Conservation (phyloP, 2,888 invertebrate genomes). For the Malthinus flaveolus region DNA sequence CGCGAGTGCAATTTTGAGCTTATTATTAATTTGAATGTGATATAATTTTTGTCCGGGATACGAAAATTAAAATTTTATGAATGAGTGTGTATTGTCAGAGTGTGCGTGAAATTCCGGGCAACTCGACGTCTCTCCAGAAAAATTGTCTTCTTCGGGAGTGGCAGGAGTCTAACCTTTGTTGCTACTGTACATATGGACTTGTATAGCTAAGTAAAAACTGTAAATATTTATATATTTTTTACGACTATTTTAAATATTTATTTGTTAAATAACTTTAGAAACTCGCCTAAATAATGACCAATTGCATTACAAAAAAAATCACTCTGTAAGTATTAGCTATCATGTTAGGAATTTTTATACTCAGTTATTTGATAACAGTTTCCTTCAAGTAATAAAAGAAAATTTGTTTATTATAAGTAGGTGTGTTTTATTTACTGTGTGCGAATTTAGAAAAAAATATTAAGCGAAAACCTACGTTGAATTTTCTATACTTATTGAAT, state of each 20-base stretch:
- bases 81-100: constrained; percentile 12
- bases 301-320: constrained; percentile 12
- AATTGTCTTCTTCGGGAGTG: constrained; percentile 17
- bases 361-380: constrained; percentile 7
- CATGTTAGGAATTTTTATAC: constrained; percentile 1
- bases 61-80: constrained; percentile 8
- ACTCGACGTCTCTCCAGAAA: constrained; percentile 35
- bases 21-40: constrained; percentile 40
- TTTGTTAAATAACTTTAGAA: constrained; percentile 34
- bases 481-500: no score
- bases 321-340: constrained; percentile 3
- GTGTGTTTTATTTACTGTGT: constrained; percentile 4
- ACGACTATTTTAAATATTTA: constrained; percentile 40
- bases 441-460: neutral
- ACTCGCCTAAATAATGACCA: constrained; percentile 20
- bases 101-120: constrained; percentile 35
- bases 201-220: constrained; percentile 48
- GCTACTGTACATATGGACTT: constrained; percentile 47
- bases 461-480: no score
- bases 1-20: constrained; percentile 47
- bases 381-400: constrained; percentile 2
- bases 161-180: constrained; percentile 44
- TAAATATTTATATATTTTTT: constrained; percentile 44
- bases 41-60: constrained; percentile 40
- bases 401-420: constrained; percentile 6